Percentiles rank a stretch among this genome's conserved stretches.
Evolutionary conservation across 2,113 vertebrate species (phyloP).

Genomic region (Centropus unirufus): DNA sequence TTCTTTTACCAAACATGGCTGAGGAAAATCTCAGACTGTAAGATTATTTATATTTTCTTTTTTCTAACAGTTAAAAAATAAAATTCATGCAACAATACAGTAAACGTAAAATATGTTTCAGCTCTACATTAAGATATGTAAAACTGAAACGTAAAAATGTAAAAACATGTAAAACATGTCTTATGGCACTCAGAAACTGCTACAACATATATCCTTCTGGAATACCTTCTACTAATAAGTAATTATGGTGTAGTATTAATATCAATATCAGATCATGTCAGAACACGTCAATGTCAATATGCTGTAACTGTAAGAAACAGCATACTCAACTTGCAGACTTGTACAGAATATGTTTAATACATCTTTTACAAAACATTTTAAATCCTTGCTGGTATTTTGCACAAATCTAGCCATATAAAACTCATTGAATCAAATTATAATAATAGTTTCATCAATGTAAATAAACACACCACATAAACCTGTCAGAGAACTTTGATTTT

Average conservation of each 20-base stretch:
- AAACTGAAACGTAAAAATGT: too few species aligned
- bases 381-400: neutral
- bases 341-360: neutral
- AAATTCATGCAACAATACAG: neutral
- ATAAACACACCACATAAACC: neutral
- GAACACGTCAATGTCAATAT: too few species aligned
- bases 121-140: too few species aligned
- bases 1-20: neutral
- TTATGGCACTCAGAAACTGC: neutral
- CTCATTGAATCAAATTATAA: neutral
- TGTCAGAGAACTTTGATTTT: neutral
- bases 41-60: neutral
- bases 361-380: neutral
- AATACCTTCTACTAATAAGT: neutral
- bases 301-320: neutral
- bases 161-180: too few species aligned
- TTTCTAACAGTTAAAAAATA: neutral
- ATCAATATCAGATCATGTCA: neutral
- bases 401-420: neutral
- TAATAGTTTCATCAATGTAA: neutral
- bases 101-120: neutral
- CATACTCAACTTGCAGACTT: neutral
- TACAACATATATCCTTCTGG: rapidly evolving
- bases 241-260: neutral
- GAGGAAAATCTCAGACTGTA: neutral